Conservation (phyloP, 2,113 vertebrate genomes). For the Cyprinus carpio region DNA sequence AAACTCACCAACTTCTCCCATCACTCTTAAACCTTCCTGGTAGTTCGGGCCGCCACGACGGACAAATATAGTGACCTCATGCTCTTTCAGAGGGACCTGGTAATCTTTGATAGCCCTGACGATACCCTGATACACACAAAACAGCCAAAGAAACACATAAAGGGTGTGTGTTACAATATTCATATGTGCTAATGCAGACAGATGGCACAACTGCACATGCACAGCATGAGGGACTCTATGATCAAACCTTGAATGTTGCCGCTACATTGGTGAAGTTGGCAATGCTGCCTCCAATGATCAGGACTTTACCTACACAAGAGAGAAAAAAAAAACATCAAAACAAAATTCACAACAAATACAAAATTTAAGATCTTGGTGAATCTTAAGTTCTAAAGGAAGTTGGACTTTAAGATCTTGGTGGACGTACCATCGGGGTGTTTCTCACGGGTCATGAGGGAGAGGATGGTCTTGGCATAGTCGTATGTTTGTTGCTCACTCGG, state of each 20-base stretch:
- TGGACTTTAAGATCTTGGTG: not conserved
- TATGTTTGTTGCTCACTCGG: conserved; percentile 98
- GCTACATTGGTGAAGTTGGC: conserved; percentile 99
- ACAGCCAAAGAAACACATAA: conserved; percentile 5
- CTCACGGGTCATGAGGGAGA: conserved; percentile 96
- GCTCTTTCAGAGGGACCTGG: conserved; percentile 92
- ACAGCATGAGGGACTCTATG: too few species aligned
- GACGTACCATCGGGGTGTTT: conserved; percentile 87
- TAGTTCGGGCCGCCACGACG: conserved; percentile 96
- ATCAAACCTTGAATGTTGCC: conserved; percentile 93
- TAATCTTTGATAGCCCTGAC: conserved; percentile 93
- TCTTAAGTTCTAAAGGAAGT: not conserved
- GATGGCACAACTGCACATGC: not conserved
- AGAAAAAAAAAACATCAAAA: not conserved
- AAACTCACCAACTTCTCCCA: conserved; percentile 97
- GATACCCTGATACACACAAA: conserved; percentile 81
- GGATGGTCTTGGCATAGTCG: conserved; percentile 97
- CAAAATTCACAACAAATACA: too few species aligned
- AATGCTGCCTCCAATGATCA: conserved; percentile 98
- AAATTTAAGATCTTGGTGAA: too few species aligned
- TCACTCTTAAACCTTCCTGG: conserved; percentile 95
- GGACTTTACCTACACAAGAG: conserved; percentile 85
- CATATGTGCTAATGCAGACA: too few species aligned
- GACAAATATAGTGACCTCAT: conserved; percentile 94
- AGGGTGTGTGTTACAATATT: not conserved